Conservation (phyloP, 1,140 invertebrate genomes). For the Paraescarpia echinospica region DNA sequence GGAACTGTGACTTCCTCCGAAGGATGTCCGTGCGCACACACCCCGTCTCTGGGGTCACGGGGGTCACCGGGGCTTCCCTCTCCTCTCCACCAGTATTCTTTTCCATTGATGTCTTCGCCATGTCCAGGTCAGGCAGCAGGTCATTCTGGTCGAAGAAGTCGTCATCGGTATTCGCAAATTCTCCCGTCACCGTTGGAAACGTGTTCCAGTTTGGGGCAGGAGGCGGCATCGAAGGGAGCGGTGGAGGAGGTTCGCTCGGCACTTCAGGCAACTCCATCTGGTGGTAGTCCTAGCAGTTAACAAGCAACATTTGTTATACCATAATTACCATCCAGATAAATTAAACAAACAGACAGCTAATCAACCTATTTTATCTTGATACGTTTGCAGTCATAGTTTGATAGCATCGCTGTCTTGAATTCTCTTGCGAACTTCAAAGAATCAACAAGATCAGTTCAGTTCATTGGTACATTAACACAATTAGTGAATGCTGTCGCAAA, state of each 20-base stretch:
- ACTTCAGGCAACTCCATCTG: slow-evolving; percentile 1
- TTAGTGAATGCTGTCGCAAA: too few relatives aligned
- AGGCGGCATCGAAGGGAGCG: slow-evolving; percentile 21
- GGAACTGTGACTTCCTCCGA: slow-evolving; percentile 21
- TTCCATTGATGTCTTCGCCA: background rate
- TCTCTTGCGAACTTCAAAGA: too few relatives aligned
- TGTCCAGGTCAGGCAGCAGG: background rate
- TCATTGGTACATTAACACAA: too few relatives aligned
- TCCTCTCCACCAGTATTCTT: background rate
- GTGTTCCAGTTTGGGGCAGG: slow-evolving; percentile 26
- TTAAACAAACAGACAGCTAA: too few relatives aligned
- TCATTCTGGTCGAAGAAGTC: slow-evolving; percentile 18
- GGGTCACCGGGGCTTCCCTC: background rate
- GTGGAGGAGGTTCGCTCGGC: slow-evolving; percentile 11
- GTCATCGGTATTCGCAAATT: background rate
- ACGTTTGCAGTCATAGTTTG: too few relatives aligned
- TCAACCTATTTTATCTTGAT: too few relatives aligned
- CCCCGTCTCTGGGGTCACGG: background rate
- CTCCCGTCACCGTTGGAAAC: slow-evolving; percentile 17
- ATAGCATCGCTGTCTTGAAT: too few relatives aligned
- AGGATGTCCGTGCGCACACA: slow-evolving; percentile 19
- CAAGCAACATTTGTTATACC: too few relatives aligned
- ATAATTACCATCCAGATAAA: too few relatives aligned
- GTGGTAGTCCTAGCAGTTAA: background rate
- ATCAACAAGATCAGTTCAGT: too few relatives aligned